Conservation (phyloP, 92 coral and sea anemone genomes). For the Porites cylindrica region DNA sequence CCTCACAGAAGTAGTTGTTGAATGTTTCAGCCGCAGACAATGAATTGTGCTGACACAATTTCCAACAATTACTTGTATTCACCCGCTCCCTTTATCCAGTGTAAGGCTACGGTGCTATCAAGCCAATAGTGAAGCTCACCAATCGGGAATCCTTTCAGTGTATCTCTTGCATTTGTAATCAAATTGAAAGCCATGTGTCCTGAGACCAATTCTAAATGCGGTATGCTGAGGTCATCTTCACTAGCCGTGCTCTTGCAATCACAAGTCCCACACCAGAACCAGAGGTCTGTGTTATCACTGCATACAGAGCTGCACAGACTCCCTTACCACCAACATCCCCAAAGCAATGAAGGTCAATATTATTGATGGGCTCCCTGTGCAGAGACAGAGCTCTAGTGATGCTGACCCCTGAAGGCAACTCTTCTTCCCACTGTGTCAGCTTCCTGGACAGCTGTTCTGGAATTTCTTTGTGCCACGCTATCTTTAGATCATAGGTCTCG, state of each 20-base stretch:
- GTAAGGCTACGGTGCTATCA: slow-evolving; percentile 55
- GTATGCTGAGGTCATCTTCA: slow-evolving; percentile 51
- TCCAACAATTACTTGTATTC: slow-evolving; percentile 48
- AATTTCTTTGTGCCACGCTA: too few species aligned
- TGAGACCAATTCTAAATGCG: slow-evolving; percentile 46
- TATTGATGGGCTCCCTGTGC: background rate
- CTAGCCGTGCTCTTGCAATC: slow-evolving; percentile 43
- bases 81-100: slow-evolving; percentile 55
- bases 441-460: background rate
- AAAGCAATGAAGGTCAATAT: slow-evolving; percentile 34
- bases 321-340: slow-evolving; percentile 40
- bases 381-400: slow-evolving; percentile 10
- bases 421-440: slow-evolving; percentile 18
- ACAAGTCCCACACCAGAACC: slow-evolving; percentile 30
- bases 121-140: slow-evolving; percentile 51
- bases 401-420: background rate
- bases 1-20: too few species aligned
- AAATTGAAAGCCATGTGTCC: slow-evolving; percentile 57
- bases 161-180: slow-evolving; percentile 19
- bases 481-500: too few species aligned
- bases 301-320: slow-evolving; percentile 22
- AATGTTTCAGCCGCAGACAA: too few species aligned
- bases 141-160: slow-evolving; percentile 46
- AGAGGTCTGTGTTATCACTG: slow-evolving; percentile 27
- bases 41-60: slow-evolving; percentile 57